Evolutionary conservation across 1,140 invertebrate species (phyloP).

Genomic region (Pseudobourletiella spinata): DNA sequence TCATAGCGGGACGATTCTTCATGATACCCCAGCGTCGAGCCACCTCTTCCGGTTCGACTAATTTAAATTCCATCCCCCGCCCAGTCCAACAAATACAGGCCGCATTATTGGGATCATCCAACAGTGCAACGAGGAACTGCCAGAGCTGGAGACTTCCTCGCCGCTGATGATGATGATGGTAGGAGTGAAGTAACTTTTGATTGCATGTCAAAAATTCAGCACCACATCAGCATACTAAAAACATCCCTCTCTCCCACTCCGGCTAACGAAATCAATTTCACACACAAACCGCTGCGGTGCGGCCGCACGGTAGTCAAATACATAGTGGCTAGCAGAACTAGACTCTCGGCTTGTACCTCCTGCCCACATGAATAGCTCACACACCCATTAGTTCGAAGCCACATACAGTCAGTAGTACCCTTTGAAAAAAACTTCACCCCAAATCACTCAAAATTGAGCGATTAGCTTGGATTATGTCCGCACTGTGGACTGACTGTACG

Average conservation of each 20-base stretch:
- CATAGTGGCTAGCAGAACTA: neutral
- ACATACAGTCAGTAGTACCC: no score
- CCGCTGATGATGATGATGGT: slow-evolving; percentile 23
- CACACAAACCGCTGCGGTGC: neutral
- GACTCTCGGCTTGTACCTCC: neutral
- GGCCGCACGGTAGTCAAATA: neutral
- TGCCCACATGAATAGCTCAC: neutral
- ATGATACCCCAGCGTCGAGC: slow-evolving; percentile 49
- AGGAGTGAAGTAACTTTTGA: neutral
- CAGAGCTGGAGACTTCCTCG: slow-evolving; percentile 49
- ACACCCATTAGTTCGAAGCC: no score
- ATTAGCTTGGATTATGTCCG: no score
- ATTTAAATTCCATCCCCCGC: slow-evolving; percentile 85
- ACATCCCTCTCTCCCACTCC: neutral
- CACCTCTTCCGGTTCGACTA: slow-evolving; percentile 90
- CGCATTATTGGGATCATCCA: slow-evolving; percentile 74
- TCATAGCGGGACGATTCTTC: slow-evolving; percentile 84
- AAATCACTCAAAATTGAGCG: no score
- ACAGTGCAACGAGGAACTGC: slow-evolving; percentile 84
- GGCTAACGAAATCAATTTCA: neutral
- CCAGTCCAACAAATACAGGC: slow-evolving; percentile 67
- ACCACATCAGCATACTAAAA: neutral
- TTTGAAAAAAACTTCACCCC: no score
- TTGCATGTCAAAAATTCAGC: no score
- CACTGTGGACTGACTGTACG: no score